Conservation (phyloP, 1,140 invertebrate species). For the Leptinotarsa defecta region DNA sequence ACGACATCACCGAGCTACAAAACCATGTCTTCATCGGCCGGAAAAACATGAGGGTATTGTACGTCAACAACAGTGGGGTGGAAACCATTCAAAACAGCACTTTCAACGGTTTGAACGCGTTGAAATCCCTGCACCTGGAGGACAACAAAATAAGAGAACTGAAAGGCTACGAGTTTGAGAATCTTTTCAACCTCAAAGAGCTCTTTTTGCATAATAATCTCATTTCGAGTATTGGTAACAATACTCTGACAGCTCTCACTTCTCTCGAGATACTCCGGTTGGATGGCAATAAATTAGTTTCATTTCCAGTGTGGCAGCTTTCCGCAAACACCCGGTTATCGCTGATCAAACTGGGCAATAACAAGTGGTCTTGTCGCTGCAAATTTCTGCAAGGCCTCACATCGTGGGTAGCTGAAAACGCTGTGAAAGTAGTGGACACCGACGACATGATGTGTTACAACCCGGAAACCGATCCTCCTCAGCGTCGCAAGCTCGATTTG, state of each 20-base stretch:
- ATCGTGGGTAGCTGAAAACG: constrained; percentile 81
- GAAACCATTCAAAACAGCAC: constrained; percentile 89
- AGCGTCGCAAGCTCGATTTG: constrained; percentile 76
- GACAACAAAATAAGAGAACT: constrained; percentile 80
- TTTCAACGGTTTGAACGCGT: constrained; percentile 83
- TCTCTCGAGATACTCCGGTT: constrained; percentile 81
- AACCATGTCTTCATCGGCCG: constrained; percentile 90
- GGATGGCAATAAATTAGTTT: constrained; percentile 81
- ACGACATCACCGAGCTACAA: constrained; percentile 80
- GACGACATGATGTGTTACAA: constrained; percentile 80
- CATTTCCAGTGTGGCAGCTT: constrained; percentile 84
- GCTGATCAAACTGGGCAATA: constrained; percentile 76
- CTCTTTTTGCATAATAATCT: constrained; percentile 87
- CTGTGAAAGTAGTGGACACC: constrained; percentile 77
- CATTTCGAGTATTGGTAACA: constrained; percentile 77
- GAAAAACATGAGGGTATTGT: constrained; percentile 85
- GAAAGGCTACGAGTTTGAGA: constrained; percentile 89
- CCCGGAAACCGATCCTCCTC: constrained; percentile 71
- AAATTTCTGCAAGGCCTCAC: constrained; percentile 85
- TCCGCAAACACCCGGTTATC: constrained; percentile 71
- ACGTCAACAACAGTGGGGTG: constrained; percentile 83
- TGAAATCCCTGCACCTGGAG: constrained; percentile 83
- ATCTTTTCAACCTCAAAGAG: constrained; percentile 77
- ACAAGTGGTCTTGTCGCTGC: constrained; percentile 89
- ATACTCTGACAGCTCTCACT: constrained; percentile 75